Base-by-base conservation (phyloP, 2,888 invertebrate species). In the Tetranychus piercei region DNA sequence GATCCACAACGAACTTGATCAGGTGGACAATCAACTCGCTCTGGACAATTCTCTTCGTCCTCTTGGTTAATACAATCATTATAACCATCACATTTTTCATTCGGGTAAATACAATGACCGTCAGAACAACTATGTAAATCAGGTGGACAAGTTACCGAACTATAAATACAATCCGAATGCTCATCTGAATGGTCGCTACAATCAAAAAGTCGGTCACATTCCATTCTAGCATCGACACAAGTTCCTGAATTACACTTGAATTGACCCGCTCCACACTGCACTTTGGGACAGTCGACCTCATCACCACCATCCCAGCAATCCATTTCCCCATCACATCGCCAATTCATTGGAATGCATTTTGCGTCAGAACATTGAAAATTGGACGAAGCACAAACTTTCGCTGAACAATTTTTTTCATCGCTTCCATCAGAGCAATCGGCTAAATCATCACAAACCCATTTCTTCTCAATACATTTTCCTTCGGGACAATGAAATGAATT, bases 371-470 rank as follows among this genome's bases (percentile, higher is more conserved):
- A 75, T 34, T 20, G 43, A 6, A 71, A 44, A 1, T 72, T 44
- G 11, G 8, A 22, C 94, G 91, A 83, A 93, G 93, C 78, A 90
- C 91, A 22, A 86, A 89, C 89, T 82, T 93, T 94, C 82, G 90
- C 89, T 81, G 92, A 87, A 83, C 81, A 81, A 64, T 91, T 90
- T 11, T 89, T 90, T 84, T 96, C 95, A 83, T 96, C 95, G 11
- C n/a, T 34, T 4, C 44, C 71, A 64, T 75, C 77, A 66, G 65
- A 44, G 73, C 72, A 76, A 18, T 72, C 70, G 66, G 88, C 88
- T 82, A 92, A 91, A 84, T 93, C 93, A 86, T 95, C 88, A 88
- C 94, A 95, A 79, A 93, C 91, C 88, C 88, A 88, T 79, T 89
- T 85, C 79, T 87, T 86, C 70, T 90, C 89, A 81, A 93, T 92